phyloP scores from a whole-genome alignment of 2,888 invertebrate genomes.

The Spilarctia lutea region DNA sequence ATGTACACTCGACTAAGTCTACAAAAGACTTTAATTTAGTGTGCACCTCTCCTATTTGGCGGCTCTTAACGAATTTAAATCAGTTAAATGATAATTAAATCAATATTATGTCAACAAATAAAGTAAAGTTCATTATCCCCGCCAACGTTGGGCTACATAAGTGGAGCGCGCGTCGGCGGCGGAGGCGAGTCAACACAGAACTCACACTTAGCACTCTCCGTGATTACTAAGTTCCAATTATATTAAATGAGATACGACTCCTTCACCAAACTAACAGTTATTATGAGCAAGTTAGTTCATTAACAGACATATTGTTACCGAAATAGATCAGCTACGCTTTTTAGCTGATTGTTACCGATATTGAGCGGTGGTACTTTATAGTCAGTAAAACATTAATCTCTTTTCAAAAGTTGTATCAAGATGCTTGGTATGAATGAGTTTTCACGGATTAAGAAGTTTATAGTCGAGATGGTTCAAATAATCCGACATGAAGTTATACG shows the following conservation, averaged over 20 bases:
- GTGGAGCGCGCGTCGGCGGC: background rate
- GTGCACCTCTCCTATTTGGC: background rate
- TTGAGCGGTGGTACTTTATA: background rate
- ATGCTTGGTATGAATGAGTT: conserved; percentile 49
- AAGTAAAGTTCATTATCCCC: conserved; percentile 2
- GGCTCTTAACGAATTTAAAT: background rate
- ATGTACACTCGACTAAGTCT: background rate
- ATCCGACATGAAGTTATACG: conserved; percentile 39
- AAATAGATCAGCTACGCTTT: background rate
- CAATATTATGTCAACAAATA: conserved; percentile 10
- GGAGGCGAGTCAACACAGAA: conserved; percentile 8
- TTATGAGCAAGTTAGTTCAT: conserved; percentile 4
- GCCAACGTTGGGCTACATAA: background rate
- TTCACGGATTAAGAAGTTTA: too few relatives aligned
- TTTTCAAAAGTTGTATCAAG: background rate
- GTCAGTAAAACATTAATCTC: background rate
- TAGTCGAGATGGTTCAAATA: conserved; percentile 48
- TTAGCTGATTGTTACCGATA: background rate
- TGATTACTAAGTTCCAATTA: conserved; percentile 12
- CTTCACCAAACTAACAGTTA: background rate
- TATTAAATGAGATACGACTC: background rate
- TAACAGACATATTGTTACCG: background rate
- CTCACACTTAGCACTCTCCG: conserved; percentile 10
- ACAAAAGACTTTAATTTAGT: background rate
- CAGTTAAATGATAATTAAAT: background rate